Conservation (phyloP, 2,888 invertebrate species). For the Drosophila aldrichi region DNA sequence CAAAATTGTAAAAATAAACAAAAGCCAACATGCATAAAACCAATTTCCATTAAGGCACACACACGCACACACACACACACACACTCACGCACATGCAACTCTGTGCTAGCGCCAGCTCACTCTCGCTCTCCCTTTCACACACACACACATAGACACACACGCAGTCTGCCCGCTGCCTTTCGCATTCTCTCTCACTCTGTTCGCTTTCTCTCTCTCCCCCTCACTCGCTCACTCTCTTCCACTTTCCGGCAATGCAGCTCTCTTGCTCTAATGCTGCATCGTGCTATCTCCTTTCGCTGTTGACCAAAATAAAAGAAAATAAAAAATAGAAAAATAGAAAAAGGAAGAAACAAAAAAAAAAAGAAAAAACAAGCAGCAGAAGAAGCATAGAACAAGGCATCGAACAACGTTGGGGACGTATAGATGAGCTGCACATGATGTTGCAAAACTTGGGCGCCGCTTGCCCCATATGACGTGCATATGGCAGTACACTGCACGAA, state of each 20-base stretch:
- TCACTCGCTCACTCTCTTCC: not conserved
- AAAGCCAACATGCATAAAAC: slow-evolving; percentile 82
- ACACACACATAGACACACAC: not conserved
- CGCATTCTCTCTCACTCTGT: not conserved
- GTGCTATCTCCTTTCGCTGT: slow-evolving; percentile 32
- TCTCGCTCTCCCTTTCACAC: slow-evolving; percentile 1
- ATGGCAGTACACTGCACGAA: slow-evolving; percentile 17
- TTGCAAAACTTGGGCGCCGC: slow-evolving; percentile 54
- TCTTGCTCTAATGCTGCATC: slow-evolving; percentile 2
- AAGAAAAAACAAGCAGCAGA: slow-evolving; percentile 10
- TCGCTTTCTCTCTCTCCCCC: not conserved
- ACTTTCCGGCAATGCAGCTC: slow-evolving; percentile 14
- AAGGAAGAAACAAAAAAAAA: slow-evolving; percentile 6
- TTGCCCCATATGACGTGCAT: slow-evolving; percentile 56
- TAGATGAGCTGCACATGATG: slow-evolving; percentile 65
- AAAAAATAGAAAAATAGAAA: not conserved
- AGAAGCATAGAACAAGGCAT: slow-evolving; percentile 57
- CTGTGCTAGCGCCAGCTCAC: slow-evolving; percentile 22
- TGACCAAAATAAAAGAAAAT: slow-evolving; percentile 49
- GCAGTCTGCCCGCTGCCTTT: not conserved
- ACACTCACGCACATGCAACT: slow-evolving; percentile 66
- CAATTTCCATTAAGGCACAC: slow-evolving; percentile 80
- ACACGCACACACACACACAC: slow-evolving; percentile 34
- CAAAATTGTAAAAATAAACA: slow-evolving; percentile 82
- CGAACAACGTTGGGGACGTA: slow-evolving; percentile 57